A percentile compares a stretch with the other conserved stretches of the same genome.
These are phyloP conservation scores for Cataglyphis livida DNA, from an alignment of 2,888 invertebrate species.

Conservation along the genomic window DNA sequence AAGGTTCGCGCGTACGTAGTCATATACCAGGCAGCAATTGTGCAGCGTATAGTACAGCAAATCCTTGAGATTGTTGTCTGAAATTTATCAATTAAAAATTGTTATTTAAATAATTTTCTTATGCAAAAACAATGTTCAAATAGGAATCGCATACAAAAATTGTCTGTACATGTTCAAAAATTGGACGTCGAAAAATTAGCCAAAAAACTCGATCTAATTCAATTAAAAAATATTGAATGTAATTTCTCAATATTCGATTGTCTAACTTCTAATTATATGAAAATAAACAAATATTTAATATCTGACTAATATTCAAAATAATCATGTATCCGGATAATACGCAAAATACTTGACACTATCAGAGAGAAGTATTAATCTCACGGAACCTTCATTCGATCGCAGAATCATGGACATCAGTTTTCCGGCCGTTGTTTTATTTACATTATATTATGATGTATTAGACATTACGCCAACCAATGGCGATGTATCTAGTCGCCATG, in stretches of 20 bases:
- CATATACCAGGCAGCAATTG: neutral
- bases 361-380: slow-evolving; percentile 21
- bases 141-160: neutral
- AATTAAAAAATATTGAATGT: too few species aligned
- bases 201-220: too few species aligned
- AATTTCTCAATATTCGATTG: too few species aligned
- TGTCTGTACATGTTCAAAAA: neutral
- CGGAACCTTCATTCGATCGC: neutral
- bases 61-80: neutral
- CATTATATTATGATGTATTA: slow-evolving; percentile 77
- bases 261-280: too few species aligned
- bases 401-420: slow-evolving; percentile 65
- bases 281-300: too few species aligned
- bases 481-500: slow-evolving; percentile 49
- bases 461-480: slow-evolving; percentile 76
- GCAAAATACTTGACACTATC: neutral
- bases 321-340: neutral
- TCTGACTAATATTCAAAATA: too few species aligned
- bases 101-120: neutral
- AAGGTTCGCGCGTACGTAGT: neutral
- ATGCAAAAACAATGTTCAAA: neutral
- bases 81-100: too few species aligned
- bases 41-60: neutral
- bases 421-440: slow-evolving; percentile 68
- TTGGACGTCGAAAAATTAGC: neutral